Base-by-base conservation (phyloP, 2,888 invertebrate species). In the Platycheirus albimanus region DNA sequence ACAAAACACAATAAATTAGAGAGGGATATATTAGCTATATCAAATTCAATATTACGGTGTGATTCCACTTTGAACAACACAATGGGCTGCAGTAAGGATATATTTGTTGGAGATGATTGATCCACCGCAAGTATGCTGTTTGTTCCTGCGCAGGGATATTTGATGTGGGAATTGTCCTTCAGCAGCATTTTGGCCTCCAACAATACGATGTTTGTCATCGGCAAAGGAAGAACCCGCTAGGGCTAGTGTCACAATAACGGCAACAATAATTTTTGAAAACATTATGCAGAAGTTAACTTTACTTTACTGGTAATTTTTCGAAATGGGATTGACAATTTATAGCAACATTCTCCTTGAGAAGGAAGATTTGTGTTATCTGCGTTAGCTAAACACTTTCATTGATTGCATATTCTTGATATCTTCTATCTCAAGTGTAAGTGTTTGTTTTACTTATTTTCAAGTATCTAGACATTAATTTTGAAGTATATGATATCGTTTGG, bases 81-180 rank as follows among this genome's bases (percentile, higher is more conserved):
- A 90, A 67, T 90, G 90, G 3, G 90, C 90, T 2, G 90, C 90
- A 0, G 90, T 90, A 4, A 90, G 69, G n/a, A 90, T 70, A 38
- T 85, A 86, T 41, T 78, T 86, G 24, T 52, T 28, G 0, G 87
- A 86, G n/a, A 90, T 75, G 10, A 90, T 88, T 19, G 89, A 88
- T 13, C 88, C 90, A 11, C 90, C 90, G 45, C 91, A 90, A 0
- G 64, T 75, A 47, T 89, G 88, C 0, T 33, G 49, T 1, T 86
- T 86, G 15, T 84, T 70, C 0, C 69, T 66, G 8, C 88, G 86
- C 15, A 91, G 79, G 2, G 91, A 91, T 3, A 90, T 86, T 85
- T 91, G 90, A 86, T 90, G 88, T 0, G 89, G 89, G 84, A 91
- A 91, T 75, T 91, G 89, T 0, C 88, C 89, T 6, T 81, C 85